These are phyloP conservation scores for Contarinia nasturtii DNA, from an alignment of 1,140 invertebrate species.

Conservation along the genomic window DNA sequence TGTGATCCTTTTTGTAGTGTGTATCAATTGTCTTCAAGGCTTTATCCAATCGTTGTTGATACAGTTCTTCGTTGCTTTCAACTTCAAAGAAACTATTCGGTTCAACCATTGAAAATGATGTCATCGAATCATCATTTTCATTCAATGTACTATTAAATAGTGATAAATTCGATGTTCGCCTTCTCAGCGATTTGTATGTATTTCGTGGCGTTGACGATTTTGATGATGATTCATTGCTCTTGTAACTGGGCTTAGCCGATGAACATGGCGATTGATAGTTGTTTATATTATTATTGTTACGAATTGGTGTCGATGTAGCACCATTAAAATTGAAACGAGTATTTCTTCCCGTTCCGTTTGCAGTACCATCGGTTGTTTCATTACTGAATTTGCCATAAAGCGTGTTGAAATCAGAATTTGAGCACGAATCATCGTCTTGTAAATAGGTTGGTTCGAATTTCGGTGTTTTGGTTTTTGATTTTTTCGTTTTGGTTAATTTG, in stretches of 20 bases:
- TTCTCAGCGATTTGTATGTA: not conserved
- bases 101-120: conserved; percentile 11
- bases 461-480: conserved; percentile 18
- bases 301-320: not conserved
- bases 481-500: not conserved
- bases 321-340: not conserved
- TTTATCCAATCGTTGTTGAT: conserved; percentile 17
- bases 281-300: not conserved
- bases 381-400: not conserved
- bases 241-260: not conserved
- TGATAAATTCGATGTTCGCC: conserved; percentile 1
- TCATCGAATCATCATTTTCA: conserved; percentile 5
- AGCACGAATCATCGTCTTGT: not conserved
- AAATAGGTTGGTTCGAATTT: conserved; percentile 7
- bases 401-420: conserved; percentile 2
- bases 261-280: not conserved
- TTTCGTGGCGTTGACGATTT: conserved; percentile 2
- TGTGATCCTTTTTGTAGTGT: conserved; percentile 15
- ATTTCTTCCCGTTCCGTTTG: not conserved
- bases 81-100: conserved; percentile 24
- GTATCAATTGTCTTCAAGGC: conserved; percentile 18
- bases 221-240: not conserved
- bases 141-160: not conserved
- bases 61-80: conserved; percentile 18
- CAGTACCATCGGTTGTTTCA: not conserved